Conservation (phyloP, 2,113 vertebrate genomes). For the Muscicapa adusta region DNA sequence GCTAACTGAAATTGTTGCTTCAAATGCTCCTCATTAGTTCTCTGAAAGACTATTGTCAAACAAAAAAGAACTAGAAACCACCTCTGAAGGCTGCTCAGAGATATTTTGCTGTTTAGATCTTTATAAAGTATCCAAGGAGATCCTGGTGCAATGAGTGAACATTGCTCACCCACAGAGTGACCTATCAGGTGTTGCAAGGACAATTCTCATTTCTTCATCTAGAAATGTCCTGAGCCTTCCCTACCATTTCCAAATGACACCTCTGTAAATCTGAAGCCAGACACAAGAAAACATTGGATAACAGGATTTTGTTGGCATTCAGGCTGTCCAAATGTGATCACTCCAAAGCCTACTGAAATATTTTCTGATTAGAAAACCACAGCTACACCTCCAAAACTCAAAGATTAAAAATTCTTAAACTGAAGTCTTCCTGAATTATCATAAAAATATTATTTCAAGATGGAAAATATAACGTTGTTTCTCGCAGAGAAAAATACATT, state of each 20-base stretch:
- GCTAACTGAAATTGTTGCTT: background rate
- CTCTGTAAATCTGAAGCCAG: background rate
- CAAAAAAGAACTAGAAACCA: background rate
- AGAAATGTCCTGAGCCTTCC: background rate
- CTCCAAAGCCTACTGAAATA: background rate
- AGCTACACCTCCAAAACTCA: background rate
- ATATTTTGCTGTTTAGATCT: background rate
- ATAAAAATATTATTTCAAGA: background rate
- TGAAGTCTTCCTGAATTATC: background rate
- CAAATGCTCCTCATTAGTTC: background rate
- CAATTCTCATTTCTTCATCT: background rate
- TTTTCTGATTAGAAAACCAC: background rate
- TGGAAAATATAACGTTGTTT: background rate
- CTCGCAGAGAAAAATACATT: background rate
- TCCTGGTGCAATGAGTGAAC: background rate
- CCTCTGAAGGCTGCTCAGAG: background rate
- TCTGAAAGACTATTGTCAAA: background rate
- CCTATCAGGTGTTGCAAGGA: background rate
- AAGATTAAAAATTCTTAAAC: background rate
- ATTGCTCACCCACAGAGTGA: background rate
- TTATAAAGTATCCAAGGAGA: background rate
- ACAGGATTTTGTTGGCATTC: background rate
- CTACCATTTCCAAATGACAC: background rate
- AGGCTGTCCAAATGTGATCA: background rate
- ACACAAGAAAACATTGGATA: background rate